Percentiles rank a stretch among this genome's conserved stretches.
Conservation (phyloP, 2,113 vertebrate genomes). For the Megalops atlanticus region DNA sequence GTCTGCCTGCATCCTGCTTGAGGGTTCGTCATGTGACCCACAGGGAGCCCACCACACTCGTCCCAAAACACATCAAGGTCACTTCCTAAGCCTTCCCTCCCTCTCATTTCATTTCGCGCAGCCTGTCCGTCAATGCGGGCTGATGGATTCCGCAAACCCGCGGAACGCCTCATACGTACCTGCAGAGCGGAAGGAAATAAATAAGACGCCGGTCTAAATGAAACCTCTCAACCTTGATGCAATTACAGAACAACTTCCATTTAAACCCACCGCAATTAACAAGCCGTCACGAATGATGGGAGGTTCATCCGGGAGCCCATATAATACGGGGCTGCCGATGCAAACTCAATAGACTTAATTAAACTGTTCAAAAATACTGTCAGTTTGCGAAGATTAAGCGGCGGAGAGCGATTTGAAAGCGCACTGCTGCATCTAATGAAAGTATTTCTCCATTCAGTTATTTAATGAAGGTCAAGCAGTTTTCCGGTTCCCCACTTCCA, state of each 20-base stretch:
- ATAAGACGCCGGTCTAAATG: slow-evolving; percentile 64
- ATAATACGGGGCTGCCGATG: slow-evolving; percentile 27
- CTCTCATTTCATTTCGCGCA: slow-evolving; percentile 6
- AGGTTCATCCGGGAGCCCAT: slow-evolving; percentile 32
- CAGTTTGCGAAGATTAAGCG: background rate
- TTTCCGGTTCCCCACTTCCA: background rate
- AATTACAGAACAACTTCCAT: slow-evolving; percentile 75
- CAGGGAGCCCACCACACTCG: background rate
- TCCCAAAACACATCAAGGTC: background rate
- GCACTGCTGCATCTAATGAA: slow-evolving; percentile 18
- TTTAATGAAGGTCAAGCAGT: slow-evolving; percentile 8
- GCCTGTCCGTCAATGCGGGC: slow-evolving; percentile 32
- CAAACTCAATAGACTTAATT: slow-evolving; percentile 35
- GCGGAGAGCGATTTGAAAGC: slow-evolving; percentile 14
- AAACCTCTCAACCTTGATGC: slow-evolving; percentile 65
- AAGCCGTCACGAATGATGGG: slow-evolving; percentile 68
- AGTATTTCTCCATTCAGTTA: background rate
- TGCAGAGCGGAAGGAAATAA: slow-evolving; percentile 65
- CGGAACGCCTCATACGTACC: slow-evolving; percentile 54
- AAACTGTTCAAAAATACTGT: slow-evolving; percentile 30
- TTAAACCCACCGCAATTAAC: slow-evolving; percentile 75
- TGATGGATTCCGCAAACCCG: slow-evolving; percentile 45
- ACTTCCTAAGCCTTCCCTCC: background rate
- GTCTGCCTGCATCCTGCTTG: slow-evolving; percentile 22
- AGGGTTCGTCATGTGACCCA: background rate